Evolutionary conservation across 2,888 invertebrate genomes (phyloP).

Genomic region (Diarsia brunnea): DNA sequence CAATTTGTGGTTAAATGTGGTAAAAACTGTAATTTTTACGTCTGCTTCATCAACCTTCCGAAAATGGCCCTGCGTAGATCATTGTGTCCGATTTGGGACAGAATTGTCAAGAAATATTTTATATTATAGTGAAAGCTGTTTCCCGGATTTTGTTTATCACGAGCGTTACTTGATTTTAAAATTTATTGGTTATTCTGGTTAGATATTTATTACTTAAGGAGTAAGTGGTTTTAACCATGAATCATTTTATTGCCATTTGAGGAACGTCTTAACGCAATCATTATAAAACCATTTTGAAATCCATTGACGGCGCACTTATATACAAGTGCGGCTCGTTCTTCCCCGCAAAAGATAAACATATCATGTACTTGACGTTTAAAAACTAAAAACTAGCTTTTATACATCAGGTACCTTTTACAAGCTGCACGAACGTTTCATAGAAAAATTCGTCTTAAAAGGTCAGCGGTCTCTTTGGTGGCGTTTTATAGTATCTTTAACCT

Average conservation of each 20-base stretch:
- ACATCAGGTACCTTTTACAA: neutral
- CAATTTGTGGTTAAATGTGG: neutral
- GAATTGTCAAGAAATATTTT: neutral
- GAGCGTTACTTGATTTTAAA: neutral
- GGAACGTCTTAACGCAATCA: neutral
- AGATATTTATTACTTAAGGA: neutral
- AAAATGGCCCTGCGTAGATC: neutral
- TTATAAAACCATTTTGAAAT: constrained; percentile 8
- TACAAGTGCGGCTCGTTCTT: constrained; percentile 16
- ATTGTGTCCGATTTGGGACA: neutral
- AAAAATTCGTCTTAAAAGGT: constrained; percentile 56
- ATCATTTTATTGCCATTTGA: constrained; percentile 1
- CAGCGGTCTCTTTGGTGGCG: constrained; percentile 62
- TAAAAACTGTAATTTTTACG: neutral
- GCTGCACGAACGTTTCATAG: constrained; percentile 42
- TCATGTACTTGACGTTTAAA: constrained; percentile 35
- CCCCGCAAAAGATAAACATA: constrained; percentile 37
- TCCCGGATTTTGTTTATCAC: too few relatives aligned
- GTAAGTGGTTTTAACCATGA: constrained; percentile 4
- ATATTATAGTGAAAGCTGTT: too few relatives aligned
- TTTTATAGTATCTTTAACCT: constrained; percentile 67
- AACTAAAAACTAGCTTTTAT: constrained; percentile 9
- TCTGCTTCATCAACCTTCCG: neutral
- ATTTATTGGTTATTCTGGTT: neutral
- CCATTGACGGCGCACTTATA: constrained; percentile 31